Conservation (phyloP, 2,888 invertebrate species). For the Luffia ferchaultella region DNA sequence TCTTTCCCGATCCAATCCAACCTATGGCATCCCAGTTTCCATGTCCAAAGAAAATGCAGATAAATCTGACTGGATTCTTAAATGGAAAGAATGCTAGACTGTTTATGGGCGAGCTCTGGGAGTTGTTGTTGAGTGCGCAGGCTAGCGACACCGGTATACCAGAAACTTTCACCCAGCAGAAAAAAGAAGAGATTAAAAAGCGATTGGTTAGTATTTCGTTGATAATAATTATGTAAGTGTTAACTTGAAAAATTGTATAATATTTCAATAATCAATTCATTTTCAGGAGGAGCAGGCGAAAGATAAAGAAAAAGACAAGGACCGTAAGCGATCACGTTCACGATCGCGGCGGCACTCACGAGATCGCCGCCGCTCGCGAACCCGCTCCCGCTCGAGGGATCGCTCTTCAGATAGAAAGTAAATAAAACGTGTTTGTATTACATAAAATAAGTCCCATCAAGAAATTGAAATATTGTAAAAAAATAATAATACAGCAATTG, state of each 20-base stretch:
- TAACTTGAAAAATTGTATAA: too few relatives aligned
- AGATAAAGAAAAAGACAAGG: conserved; percentile 74
- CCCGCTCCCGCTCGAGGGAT: conserved; percentile 35
- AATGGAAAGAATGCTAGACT: conserved; percentile 97
- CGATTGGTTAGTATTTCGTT: conserved; percentile 70
- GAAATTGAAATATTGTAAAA: too few relatives aligned
- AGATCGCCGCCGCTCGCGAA: conserved; percentile 40
- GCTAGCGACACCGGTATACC: conserved; percentile 96
- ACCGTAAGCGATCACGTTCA: conserved; percentile 40
- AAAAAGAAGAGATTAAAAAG: conserved; percentile 95
- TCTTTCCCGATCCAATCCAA: conserved; percentile 50
- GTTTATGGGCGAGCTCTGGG: conserved; percentile 99
- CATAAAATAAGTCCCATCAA: too few relatives aligned
- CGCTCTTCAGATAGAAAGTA: conserved; percentile 52
- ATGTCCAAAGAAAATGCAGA: conserved; percentile 99
- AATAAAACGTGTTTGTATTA: too few relatives aligned
- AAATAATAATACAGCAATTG: too few relatives aligned
- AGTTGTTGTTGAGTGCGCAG: conserved; percentile 92
- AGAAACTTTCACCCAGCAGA: conserved; percentile 91
- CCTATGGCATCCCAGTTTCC: conserved; percentile 77
- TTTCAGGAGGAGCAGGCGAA: conserved; percentile 44
- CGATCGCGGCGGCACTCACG: conserved; percentile 38
- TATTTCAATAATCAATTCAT: too few relatives aligned
- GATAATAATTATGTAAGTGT: too few relatives aligned
- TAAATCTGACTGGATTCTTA: conserved; percentile 98